phyloP scores from a whole-genome alignment of 37 sponge, comb jelly and placozoan species.

The Axinella damicornis region DNA sequence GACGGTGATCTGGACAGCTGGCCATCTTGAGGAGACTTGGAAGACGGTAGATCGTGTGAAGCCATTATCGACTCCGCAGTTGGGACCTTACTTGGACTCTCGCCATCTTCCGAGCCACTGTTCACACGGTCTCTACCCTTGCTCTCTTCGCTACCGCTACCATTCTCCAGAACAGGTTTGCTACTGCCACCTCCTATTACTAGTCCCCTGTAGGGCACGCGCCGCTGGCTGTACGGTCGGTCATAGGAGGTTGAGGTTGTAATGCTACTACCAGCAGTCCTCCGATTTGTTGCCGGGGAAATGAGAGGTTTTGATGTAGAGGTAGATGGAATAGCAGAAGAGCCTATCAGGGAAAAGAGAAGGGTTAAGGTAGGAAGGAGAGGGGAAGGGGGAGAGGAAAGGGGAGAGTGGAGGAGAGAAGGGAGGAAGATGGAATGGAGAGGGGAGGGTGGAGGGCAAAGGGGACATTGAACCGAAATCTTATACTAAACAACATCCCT shows the following conservation, averaged over 20 bases:
- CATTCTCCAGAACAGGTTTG: neutral
- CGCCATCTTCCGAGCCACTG: neutral
- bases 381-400: conserved; percentile 1
- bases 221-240: conserved; percentile 7
- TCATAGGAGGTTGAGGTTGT: conserved; percentile 42
- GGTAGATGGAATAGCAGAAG: too few species aligned
- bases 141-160: neutral
- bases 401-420: neutral
- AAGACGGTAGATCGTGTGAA: too few species aligned
- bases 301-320: neutral
- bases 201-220: conserved; percentile 5
- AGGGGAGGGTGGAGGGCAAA: neutral
- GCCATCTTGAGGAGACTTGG: too few species aligned
- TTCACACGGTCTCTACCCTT: neutral
- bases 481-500: too few species aligned
- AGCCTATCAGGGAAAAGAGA: too few species aligned
- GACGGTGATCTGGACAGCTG: too few species aligned
- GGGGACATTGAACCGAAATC: too few species aligned
- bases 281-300: neutral
- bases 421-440: neutral
- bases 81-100: too few species aligned
- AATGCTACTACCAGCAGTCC: conserved; percentile 57
- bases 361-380: too few species aligned
- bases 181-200: neutral
- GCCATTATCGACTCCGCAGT: too few species aligned